Evolutionary conservation across 2,113 vertebrate species (phyloP).

Genomic region (Rhodinocichla rosea): DNA sequence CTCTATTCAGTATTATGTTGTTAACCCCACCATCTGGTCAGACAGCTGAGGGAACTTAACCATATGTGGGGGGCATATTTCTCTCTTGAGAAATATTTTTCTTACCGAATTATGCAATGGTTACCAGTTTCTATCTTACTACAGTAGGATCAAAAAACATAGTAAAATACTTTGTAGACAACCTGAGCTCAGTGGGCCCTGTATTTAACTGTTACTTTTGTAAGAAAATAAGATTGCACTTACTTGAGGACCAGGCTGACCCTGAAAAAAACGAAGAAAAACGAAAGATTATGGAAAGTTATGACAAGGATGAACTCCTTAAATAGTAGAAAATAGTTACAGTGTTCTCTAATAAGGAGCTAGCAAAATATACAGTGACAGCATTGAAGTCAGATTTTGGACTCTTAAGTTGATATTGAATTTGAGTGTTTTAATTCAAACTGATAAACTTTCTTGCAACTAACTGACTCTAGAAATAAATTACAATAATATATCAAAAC

Average conservation of each 20-base stretch:
- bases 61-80: slow-evolving; percentile 66
- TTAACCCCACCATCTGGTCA: slow-evolving; percentile 71
- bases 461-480: background rate
- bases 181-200: background rate
- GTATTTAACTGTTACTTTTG: background rate
- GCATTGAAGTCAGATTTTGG: background rate
- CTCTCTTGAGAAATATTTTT: slow-evolving; percentile 67
- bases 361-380: background rate
- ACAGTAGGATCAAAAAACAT: background rate
- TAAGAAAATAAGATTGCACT: slow-evolving; percentile 50
- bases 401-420: background rate
- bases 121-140: slow-evolving; percentile 56
- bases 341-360: background rate
- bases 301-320: background rate
- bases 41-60: slow-evolving; percentile 65
- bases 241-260: slow-evolving; percentile 81
- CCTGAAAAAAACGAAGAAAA: slow-evolving; percentile 68
- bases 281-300: slow-evolving; percentile 28
- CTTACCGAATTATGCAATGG: slow-evolving; percentile 62
- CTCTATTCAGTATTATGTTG: slow-evolving; percentile 57
- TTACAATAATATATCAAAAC: background rate
- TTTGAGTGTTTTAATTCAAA: background rate
- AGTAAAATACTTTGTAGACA: background rate
- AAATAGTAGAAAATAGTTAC: background rate
- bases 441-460: background rate